Evolutionary conservation across 37 sponge, comb jelly and placozoan species (phyloP), one percentile per base, ranked within the genome.

Genomic region (Axinella damicornis): DNA sequence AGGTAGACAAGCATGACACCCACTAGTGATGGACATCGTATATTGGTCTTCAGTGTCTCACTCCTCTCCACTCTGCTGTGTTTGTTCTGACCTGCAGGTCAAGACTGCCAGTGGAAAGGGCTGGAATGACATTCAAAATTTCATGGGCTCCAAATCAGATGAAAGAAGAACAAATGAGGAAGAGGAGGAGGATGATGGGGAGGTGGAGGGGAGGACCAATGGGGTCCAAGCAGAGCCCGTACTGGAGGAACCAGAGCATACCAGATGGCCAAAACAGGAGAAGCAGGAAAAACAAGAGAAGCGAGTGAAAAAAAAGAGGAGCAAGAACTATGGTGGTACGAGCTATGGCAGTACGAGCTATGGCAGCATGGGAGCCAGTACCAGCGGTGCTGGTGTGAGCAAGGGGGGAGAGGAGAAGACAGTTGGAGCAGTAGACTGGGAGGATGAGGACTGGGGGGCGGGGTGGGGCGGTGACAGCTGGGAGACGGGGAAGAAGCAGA

Each of bases 81-180:
- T 14, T 27, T 25, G 25, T 61, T 11, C 25, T 61, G 62, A 22
- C 62, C n/a, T n/a, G 15, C 64, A 87, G 87, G 87, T 87, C 56
- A 87, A 87, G 58, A 73, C 46, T 21, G 53, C 68, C 0, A 31
- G 78, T 13, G 82, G 64, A 54, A 83, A 75, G 52, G 76, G 84
- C 15, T 83, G 84, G 74, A 65, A 36, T 65, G 68, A 61, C 16
- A 53, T 75, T 36, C 84, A 83, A 55, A 13, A 57, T 4, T 66
- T 67, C 84, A 53, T 81, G 5, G 52, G 56, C n/a, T 65, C 64
- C 21, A 60, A 60, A 18, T 74, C 16, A 5, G 59, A n/a, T 1
- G 25, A 83, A 22, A 18, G 2, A 0, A 53, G 6, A 11, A 17
- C 15, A 37, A n/a, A 69, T 9, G 37, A 69, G 69, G 34, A 34